A percentile compares a stretch with the other conserved stretches of the same genome.
Evolutionary conservation across 2,113 vertebrate species (phyloP).

Genomic region (Notothenia rossii): DNA sequence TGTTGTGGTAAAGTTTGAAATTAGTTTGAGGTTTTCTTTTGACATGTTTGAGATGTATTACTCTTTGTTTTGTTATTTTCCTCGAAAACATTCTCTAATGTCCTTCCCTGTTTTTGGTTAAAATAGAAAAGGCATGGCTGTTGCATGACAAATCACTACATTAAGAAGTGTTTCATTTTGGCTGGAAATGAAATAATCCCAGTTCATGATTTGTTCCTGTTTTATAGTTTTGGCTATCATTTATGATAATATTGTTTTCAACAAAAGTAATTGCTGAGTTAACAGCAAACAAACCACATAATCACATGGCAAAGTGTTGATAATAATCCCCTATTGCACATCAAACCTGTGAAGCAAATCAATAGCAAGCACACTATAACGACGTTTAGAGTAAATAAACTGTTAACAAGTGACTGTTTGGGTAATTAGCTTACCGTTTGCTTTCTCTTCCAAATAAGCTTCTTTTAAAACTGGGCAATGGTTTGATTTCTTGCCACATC

Average conservation of each 20-base stretch:
- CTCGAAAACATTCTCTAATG: not conserved
- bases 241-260: not conserved
- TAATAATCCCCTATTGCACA: too few species aligned
- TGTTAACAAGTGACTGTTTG: not conserved
- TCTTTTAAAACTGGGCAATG: not conserved
- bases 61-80: not conserved
- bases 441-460: not conserved
- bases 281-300: not conserved
- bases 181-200: not conserved
- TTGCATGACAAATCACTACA: not conserved
- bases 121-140: not conserved
- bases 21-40: not conserved
- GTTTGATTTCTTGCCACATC: not conserved
- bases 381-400: not conserved
- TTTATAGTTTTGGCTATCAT: not conserved
- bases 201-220: not conserved
- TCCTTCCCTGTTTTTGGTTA: not conserved
- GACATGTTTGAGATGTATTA: slow-evolving; percentile 15
- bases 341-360: not conserved
- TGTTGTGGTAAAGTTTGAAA: not conserved
- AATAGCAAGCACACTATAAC: not conserved
- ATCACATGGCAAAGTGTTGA: not conserved
- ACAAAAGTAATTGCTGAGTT: not conserved
- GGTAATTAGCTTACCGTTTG: not conserved
- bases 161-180: not conserved